Conservation (phyloP, 2,888 invertebrate species). For the Liposcelis brunnea region DNA sequence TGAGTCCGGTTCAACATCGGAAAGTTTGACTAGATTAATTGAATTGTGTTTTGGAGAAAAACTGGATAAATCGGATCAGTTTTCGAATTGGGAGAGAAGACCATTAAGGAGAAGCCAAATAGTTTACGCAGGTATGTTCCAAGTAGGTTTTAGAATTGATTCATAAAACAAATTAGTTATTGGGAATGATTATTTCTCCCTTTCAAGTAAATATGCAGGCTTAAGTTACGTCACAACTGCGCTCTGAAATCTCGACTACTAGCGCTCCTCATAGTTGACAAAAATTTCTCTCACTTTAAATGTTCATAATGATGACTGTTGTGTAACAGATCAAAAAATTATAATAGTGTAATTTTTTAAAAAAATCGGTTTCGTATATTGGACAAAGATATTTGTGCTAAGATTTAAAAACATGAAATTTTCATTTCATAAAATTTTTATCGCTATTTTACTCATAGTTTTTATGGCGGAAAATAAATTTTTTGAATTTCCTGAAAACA, state of each 20-base stretch:
- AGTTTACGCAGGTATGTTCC: slow-evolving; percentile 52
- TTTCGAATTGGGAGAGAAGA: slow-evolving; percentile 78
- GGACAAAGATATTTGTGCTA: too few species aligned
- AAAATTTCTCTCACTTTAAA: too few species aligned
- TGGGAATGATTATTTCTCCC: slow-evolving; percentile 11
- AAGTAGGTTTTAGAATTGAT: too few species aligned
- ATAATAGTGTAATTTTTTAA: too few species aligned
- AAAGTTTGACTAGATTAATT: slow-evolving; percentile 50
- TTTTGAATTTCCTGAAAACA: too few species aligned
- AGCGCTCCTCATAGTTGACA: background rate
- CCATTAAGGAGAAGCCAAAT: slow-evolving; percentile 64
- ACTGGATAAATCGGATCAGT: slow-evolving; percentile 75
- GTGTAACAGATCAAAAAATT: too few species aligned
- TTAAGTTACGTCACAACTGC: background rate
- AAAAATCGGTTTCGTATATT: too few species aligned
- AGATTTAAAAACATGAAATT: too few species aligned
- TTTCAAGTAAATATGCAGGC: slow-evolving; percentile 6
- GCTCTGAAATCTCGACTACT: background rate
- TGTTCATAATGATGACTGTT: too few species aligned
- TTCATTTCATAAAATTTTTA: too few species aligned
- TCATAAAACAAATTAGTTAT: background rate
- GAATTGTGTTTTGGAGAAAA: slow-evolving; percentile 57
- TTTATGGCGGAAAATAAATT: too few species aligned
- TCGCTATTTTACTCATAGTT: too few species aligned
- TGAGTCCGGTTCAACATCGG: slow-evolving; percentile 11